phyloP scores from a whole-genome alignment of 2,888 invertebrate species.

The Morpho helenor region DNA sequence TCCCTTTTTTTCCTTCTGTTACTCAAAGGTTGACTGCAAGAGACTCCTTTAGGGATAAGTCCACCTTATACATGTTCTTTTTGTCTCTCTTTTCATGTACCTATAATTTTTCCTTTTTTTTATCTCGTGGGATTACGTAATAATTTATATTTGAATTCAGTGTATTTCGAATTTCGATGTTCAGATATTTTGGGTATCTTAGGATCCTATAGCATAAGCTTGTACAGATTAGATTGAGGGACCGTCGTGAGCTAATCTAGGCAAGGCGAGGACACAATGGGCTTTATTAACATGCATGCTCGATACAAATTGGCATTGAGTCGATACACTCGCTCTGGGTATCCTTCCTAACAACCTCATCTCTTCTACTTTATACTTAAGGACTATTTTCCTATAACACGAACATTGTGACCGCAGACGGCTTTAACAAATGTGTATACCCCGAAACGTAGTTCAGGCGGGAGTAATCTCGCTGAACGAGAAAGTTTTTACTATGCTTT shows the following conservation, averaged over 20 bases:
- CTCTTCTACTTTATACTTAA: constrained; percentile 9
- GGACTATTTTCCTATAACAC: constrained; percentile 12
- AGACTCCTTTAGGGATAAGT: no score
- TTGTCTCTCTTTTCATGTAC: neutral
- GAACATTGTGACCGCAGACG: constrained; percentile 5
- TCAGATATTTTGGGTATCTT: constrained; percentile 1
- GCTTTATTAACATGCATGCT: constrained; percentile 68
- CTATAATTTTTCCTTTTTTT: neutral
- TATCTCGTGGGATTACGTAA: no score
- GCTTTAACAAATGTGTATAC: constrained; percentile 19
- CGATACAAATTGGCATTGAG: constrained; percentile 68
- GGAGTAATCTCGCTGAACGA: constrained; percentile 21
- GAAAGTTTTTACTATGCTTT: constrained; percentile 22
- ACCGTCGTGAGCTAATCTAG: constrained; percentile 49
- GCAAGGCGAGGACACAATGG: constrained; percentile 57
- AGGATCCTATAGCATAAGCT: constrained; percentile 11
- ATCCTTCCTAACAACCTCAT: constrained; percentile 21
- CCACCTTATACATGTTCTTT: no score
- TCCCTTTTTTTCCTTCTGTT: no score
- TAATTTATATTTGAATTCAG: no score
- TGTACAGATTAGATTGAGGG: constrained; percentile 20
- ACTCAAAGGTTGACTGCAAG: no score
- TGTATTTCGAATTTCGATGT: no score
- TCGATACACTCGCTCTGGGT: constrained; percentile 40
- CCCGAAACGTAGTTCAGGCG: constrained; percentile 20